phyloP scores from a whole-genome alignment of 1,140 invertebrate species.

The Drosophila saltans region DNA sequence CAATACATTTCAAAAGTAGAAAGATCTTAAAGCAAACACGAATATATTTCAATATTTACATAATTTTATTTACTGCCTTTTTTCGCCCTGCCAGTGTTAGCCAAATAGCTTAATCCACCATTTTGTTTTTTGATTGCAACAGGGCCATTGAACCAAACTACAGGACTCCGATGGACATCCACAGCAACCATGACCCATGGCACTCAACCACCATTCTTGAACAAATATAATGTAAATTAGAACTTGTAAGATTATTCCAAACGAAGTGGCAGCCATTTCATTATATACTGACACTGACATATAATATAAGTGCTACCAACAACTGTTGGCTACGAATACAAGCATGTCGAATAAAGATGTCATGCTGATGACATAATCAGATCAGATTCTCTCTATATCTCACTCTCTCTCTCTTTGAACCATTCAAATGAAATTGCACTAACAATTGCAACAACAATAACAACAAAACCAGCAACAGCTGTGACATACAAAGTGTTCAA shows the following conservation, averaged over 20 bases:
- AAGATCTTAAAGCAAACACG: too few species aligned
- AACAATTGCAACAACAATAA: constrained; percentile 21
- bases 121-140: constrained; percentile 20
- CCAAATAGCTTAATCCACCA: constrained; percentile 19
- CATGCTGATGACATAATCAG: constrained; percentile 35
- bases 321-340: neutral
- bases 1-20: too few species aligned
- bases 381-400: constrained; percentile 15
- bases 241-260: neutral
- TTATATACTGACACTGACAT: constrained; percentile 2
- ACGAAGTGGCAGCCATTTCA: neutral
- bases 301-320: constrained; percentile 1
- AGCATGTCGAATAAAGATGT: constrained; percentile 34
- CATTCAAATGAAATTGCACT: constrained; percentile 23
- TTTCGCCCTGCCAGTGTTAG: neutral
- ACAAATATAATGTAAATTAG: neutral
- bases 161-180: constrained; percentile 15
- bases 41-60: too few species aligned
- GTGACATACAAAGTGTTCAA: constrained; percentile 16
- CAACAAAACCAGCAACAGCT: neutral
- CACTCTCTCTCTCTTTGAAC: constrained; percentile 7
- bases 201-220: neutral
- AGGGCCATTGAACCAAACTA: constrained; percentile 25
- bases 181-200: constrained; percentile 21
- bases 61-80: neutral